Base-by-base conservation (phyloP, 2,888 invertebrate species). In the Euclidia mi region DNA sequence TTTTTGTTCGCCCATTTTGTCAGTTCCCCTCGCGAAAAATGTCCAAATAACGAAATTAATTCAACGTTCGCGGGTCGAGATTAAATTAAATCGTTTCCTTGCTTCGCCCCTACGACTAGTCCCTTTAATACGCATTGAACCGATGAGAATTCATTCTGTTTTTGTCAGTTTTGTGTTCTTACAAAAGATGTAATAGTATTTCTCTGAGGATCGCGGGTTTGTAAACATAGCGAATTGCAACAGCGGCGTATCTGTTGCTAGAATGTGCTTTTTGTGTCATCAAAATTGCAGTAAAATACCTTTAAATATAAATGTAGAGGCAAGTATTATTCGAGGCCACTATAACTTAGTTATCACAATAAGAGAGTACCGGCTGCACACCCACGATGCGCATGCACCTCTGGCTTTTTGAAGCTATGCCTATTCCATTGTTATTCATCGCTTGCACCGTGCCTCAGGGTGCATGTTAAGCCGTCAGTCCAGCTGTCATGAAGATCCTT, bases 41-140 rank as follows among this genome's bases (percentile, higher is more conserved):
- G 76, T 68, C 80, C 72, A 74, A 82, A 81, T 83, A 83, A 83
- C 81, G 71, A 80, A 81, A 83, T 83, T 83, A 83, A 80, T 81
- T 79, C 81, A 70, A 69, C 79, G 76, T 76, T 74, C 73, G 73
- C 70, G 71, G 72, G 70, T 60, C 43, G 60, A 75, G 84, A 88
- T 88, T 87, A 85, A 85, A 88, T 87, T 85, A 85, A 85, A 85
- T 82, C 76, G 77, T 76, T 71, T 76, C 76, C 78, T 73, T 76
- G 78, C 71, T 71, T 72, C 65, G 70, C 64, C 74, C 69, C 73
- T 71, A 68, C 68, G 71, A 64, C 70, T 59, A 61, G 70, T 63
- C 63, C 69, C 62, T 70, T 74, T 71, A 73, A 76, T 81, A 79
- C 76, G 76, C 71, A 78, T 76, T 80, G 75, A 77, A 78, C 71